Percentiles rank a stretch among this genome's conserved stretches.
Evolutionary conservation across 2,797 vertebrate genomes (phyloP).

Genomic region (Poecilia wingei): DNA sequence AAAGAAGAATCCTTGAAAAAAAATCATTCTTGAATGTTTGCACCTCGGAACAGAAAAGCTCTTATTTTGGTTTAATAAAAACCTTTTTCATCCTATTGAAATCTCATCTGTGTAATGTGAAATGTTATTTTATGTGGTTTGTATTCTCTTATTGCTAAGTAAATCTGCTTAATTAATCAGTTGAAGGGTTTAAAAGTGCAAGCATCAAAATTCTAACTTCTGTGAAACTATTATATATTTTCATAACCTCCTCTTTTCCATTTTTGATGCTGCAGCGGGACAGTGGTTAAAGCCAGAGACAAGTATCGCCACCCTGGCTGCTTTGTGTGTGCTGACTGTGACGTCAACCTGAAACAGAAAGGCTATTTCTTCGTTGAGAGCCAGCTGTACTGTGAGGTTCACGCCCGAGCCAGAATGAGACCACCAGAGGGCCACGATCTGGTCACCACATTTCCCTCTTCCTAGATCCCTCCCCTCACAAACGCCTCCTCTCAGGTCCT

Average conservation of each 20-base stretch:
- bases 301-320: conserved; percentile 94
- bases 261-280: conserved; percentile 79
- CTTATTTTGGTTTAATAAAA: background rate
- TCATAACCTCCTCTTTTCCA: conserved; percentile 2
- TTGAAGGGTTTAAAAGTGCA: background rate
- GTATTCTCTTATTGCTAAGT: background rate
- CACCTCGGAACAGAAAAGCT: background rate
- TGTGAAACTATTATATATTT: background rate
- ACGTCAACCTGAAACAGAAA: conserved; percentile 94
- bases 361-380: conserved; percentile 97
- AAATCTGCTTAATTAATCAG: background rate
- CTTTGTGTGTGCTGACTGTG: conserved; percentile 95
- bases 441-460: conserved; percentile 86
- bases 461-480: conserved; percentile 65
- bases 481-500: conserved; percentile 14
- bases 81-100: background rate
- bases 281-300: conserved; percentile 94
- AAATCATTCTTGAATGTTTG: background rate
- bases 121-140: background rate
- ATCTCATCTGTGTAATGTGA: background rate
- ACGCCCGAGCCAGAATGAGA: conserved; percentile 88
- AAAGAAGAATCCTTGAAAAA: no score
- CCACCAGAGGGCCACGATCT: conserved; percentile 93
- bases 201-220: background rate
- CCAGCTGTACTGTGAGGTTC: conserved; percentile 93